Evolutionary conservation across 2,113 vertebrate genomes (phyloP).

Genomic region (Oceanodroma tethys): DNA sequence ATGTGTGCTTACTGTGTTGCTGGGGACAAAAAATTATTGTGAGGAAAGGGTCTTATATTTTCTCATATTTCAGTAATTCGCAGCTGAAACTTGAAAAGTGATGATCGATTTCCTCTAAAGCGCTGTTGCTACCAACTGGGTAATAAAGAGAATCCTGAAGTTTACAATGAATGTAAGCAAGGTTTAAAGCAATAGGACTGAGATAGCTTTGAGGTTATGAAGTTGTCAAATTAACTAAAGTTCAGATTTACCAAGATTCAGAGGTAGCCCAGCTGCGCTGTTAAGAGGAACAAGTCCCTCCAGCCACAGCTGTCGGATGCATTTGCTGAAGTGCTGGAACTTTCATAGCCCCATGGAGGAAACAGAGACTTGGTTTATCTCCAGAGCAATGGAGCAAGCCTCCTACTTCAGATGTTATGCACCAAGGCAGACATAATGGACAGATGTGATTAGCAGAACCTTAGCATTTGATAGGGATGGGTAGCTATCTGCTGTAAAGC

Average conservation of each 20-base stretch:
- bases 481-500: background rate
- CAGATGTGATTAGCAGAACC: background rate
- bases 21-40: background rate
- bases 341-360: background rate
- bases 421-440: background rate
- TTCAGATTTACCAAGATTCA: background rate
- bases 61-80: constrained; percentile 21
- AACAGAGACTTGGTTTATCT: background rate
- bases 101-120: background rate
- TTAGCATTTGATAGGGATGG: background rate
- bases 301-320: background rate
- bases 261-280: background rate
- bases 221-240: background rate
- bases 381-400: background rate
- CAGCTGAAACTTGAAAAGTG: background rate
- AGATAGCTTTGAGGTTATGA: background rate
- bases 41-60: background rate
- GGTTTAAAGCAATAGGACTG: background rate
- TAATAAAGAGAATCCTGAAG: constrained; percentile 1
- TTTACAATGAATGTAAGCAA: background rate
- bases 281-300: background rate
- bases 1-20: background rate
- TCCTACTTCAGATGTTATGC: background rate
- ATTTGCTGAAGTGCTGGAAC: background rate
- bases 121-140: background rate